phyloP scores from a whole-genome alignment of 1,140 invertebrate genomes.

The Listronotus bonariensis region DNA sequence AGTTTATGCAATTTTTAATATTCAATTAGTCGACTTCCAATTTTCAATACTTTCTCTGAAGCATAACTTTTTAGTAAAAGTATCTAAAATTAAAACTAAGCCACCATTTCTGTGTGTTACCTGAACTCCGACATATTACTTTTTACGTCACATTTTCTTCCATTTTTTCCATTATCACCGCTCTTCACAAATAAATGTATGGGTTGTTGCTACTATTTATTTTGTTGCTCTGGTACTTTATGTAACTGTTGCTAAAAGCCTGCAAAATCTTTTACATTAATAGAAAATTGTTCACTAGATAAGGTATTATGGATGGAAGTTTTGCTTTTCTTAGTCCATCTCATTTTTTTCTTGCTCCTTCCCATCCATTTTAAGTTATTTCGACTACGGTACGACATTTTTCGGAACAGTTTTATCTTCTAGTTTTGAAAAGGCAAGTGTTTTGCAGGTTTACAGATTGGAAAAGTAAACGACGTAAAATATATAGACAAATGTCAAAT shows the following conservation, averaged over 20 bases:
- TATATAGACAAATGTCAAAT: no score
- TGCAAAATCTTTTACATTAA: slow-evolving; percentile 19
- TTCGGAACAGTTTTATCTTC: slow-evolving; percentile 1
- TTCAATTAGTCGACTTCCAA: background rate
- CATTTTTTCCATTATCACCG: background rate
- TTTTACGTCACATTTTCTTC: background rate
- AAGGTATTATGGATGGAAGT: slow-evolving; percentile 5
- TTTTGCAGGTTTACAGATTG: slow-evolving; percentile 12
- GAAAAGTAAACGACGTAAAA: slow-evolving; percentile 6
- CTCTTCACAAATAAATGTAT: no score
- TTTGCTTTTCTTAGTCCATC: background rate
- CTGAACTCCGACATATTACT: background rate
- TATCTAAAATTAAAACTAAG: background rate
- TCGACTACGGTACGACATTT: slow-evolving; percentile 15
- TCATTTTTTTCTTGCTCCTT: slow-evolving; percentile 1
- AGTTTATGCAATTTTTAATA: background rate
- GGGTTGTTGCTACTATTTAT: no score
- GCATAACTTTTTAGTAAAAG: slow-evolving; percentile 10
- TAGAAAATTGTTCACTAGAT: slow-evolving; percentile 8
- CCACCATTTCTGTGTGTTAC: slow-evolving; percentile 10
- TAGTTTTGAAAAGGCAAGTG: slow-evolving; percentile 12
- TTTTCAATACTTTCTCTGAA: slow-evolving; percentile 11
- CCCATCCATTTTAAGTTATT: slow-evolving; percentile 7
- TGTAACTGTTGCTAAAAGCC: background rate
- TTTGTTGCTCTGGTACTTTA: background rate